Evolutionary conservation across 1,140 invertebrate genomes (phyloP), one percentile per base, ranked within the genome.

Genomic region (Holcopasites calliopsidis): DNA sequence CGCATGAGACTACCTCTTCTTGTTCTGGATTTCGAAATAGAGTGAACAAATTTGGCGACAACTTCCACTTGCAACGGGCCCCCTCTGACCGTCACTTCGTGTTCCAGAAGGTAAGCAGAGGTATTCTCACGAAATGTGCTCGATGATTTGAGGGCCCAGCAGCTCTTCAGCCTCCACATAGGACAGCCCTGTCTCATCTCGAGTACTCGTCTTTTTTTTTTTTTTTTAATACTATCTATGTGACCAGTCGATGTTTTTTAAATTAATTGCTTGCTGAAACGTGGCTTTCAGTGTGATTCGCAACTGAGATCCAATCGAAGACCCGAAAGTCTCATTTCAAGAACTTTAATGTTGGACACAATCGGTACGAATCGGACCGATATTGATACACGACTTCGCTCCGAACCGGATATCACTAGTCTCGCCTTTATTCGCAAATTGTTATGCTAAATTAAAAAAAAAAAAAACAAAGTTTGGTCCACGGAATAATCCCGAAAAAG

Each of bases 41-140:
- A 75, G 50, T 89, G 87, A 21, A 86, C 66, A 50, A 89, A 89
- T 65, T 74, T 84, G 16, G 84, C 88, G 13, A 86, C 75, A 2
- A 89, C 54, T 68, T 88, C 85, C 16, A 88, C 64, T 47, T 74
- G 77, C 47, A 77, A 73, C 1, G 73, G 57, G 2, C 77, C 82
- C 8, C 83, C 83, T 16, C 78, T 82, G 13, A 89, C 76, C 10
- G 80, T 78, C 18, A 88, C 84, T 49, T 89, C 84, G 64, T 88
- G 88, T 33, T 88, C 88, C 61, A 89, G 74, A 42, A 88, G 49
- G 40, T 81, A 88, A 28, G 65, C 61, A n/a, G 75, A 47, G 16
- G 35, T 38, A 21, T 74, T 40, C 2, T 77, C 60, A 21, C 40
- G 57, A 31, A 44, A 72, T 26, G 65, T 44, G 23, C n/a, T 44